Conservation (phyloP, 2,797 vertebrate species). For the Malacoctenus gilli region DNA sequence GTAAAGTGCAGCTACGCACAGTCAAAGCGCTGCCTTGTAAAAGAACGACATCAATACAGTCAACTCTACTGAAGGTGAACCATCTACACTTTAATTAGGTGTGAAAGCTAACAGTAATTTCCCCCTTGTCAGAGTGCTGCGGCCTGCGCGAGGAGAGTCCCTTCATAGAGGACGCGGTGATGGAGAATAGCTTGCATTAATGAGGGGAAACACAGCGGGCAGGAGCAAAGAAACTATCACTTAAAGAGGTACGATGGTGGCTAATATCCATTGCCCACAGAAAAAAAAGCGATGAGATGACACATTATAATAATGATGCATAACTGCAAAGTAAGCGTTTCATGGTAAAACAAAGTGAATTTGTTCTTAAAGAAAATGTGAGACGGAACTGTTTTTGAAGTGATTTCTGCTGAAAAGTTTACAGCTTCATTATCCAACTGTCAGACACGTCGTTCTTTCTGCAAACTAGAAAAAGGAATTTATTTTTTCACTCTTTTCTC, state of each 20-base stretch:
- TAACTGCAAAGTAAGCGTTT: conserved; percentile 76
- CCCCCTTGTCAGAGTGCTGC: conserved; percentile 69
- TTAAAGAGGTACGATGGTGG: conserved; percentile 70
- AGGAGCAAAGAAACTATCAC: conserved; percentile 72
- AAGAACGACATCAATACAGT: conserved; percentile 56
- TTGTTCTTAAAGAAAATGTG: conserved; percentile 50
- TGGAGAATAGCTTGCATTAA: conserved; percentile 77
- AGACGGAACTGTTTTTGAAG: conserved; percentile 37
- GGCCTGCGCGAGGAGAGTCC: conserved; percentile 66
- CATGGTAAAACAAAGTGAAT: conserved; percentile 59
- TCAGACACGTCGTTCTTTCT: conserved; percentile 17
- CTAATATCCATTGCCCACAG: conserved; percentile 64
- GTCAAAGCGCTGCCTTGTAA: conserved; percentile 45
- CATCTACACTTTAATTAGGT: conserved; percentile 76
- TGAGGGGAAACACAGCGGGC: conserved; percentile 80
- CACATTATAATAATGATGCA: conserved; percentile 74
- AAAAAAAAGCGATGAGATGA: conserved; percentile 67
- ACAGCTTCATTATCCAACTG: conserved; percentile 50
- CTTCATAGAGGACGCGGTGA: conserved; percentile 67
- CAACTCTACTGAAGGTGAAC: conserved; percentile 47
- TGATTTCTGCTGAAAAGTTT: conserved; percentile 53
- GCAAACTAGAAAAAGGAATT: conserved; percentile 14
- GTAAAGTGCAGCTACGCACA: conserved; percentile 39
- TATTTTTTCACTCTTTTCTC: conserved; percentile 15
- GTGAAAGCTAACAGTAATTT: conserved; percentile 72